Base-by-base conservation (phyloP, 2,113 vertebrate species). In the Turnix velox region DNA sequence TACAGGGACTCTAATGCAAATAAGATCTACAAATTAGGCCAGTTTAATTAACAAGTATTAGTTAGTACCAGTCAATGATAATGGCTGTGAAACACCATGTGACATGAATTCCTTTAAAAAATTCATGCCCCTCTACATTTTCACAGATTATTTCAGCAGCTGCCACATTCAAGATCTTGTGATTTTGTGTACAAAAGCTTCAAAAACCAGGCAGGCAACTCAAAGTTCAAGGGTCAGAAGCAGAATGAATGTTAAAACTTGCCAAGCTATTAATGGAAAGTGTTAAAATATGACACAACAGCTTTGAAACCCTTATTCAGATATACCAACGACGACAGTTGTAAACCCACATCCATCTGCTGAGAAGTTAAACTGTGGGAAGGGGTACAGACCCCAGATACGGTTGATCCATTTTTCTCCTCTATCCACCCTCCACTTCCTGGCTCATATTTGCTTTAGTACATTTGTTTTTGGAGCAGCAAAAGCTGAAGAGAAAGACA, bases 271-370 rank as follows among this genome's bases (percentile, higher is more conserved):
- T 93, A 93, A 91, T 67, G 87, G 81, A 15, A 96, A 93, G 81
- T 93, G 88, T 81, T 95, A 89, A 94, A 96, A 92, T 79, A 87
- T 49, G 51, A 69, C 71, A 93, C 49, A 79, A 91, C 84, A 87
- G 88, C 81, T 89, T 92, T 89, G 81, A 92, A 92, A 89, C 55
- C 65, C 87, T 88, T 89, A 73, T 91, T 94, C 78, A 73, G 77
- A 87, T 84, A 78, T 27, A 91, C 77, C 77, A 84, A 91, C 61
- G 61, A 66, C 0, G 27, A 82, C 92, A 91, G 75, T 92, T 85
- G 57, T 78, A 96, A 96, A 87, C 94, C 95, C 94, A 96, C 95
- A 93, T 62, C 95, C 96, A 96, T 94, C 96, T 96, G 96, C 77
- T 94, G 55, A 82, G 62, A 84, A 93, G 82, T 71, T 87, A 92